Evolutionary conservation across 2,797 vertebrate genomes (phyloP).

Genomic region (Poecilia velifera): DNA sequence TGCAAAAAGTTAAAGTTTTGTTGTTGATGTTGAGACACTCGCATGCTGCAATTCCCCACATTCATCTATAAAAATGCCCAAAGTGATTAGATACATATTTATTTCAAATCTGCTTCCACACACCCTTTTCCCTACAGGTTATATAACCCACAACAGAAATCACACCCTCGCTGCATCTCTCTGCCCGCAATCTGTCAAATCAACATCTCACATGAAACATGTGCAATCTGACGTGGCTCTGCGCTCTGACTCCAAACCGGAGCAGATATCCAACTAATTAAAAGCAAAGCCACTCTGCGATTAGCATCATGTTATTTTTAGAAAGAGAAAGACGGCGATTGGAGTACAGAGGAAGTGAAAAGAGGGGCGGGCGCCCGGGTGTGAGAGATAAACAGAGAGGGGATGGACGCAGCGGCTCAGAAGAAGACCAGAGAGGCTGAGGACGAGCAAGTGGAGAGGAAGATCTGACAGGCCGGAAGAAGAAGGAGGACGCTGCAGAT

Average conservation of each 20-base stretch:
- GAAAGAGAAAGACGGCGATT: conserved; percentile 59
- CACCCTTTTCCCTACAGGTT: background rate
- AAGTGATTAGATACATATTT: background rate
- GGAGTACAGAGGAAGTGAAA: conserved; percentile 75
- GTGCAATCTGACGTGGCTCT: background rate
- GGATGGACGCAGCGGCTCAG: conserved; percentile 51
- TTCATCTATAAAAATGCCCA: background rate
- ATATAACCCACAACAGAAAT: background rate
- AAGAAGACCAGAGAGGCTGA: conserved; percentile 51
- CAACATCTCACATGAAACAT: background rate
- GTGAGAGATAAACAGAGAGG: conserved; percentile 62
- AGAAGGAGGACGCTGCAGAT: conserved; percentile 6
- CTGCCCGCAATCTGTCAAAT: background rate
- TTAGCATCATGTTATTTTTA: conserved; percentile 77
- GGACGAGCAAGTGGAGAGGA: conserved; percentile 50
- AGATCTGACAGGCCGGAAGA: conserved; percentile 43
- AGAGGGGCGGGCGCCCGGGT: conserved; percentile 57
- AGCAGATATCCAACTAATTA: conserved; percentile 45
- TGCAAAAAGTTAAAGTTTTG: background rate
- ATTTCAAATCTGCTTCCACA: background rate
- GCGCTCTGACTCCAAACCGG: conserved; percentile 12
- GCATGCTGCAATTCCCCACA: background rate
- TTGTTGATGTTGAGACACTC: background rate
- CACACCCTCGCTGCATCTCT: background rate
- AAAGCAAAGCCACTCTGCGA: conserved; percentile 50